Evolutionary conservation across 2,888 invertebrate species (phyloP).

Genomic region (Drosophila anceps): DNA sequence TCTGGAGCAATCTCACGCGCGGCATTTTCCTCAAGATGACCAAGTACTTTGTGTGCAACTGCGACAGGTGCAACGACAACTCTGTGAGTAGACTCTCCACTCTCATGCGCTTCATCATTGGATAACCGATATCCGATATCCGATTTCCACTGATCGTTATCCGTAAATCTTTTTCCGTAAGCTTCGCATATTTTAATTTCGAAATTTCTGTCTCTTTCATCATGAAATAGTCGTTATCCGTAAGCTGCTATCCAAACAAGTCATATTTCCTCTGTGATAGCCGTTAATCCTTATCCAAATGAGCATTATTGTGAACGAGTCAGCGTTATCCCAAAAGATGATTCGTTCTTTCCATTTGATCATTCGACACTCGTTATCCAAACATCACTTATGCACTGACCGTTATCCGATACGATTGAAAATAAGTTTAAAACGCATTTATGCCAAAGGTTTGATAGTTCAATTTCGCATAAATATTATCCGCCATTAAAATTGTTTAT

Average conservation of each 20-base stretch:
- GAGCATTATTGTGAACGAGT: neutral
- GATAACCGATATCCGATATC: neutral
- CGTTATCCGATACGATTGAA: neutral
- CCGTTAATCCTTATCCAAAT: neutral
- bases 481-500: neutral
- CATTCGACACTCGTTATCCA: neutral
- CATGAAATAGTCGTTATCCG: neutral
- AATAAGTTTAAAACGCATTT: neutral
- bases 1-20: conserved; percentile 90
- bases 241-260: neutral
- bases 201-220: neutral
- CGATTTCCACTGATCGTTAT: neutral
- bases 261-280: neutral
- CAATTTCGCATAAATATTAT: neutral
- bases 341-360: neutral
- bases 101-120: neutral
- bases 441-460: neutral
- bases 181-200: neutral
- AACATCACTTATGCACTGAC: neutral
- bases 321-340: neutral
- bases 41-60: conserved; percentile 90
- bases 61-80: conserved; percentile 89
- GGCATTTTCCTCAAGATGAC: conserved; percentile 88
- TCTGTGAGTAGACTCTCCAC: conserved; percentile 86
- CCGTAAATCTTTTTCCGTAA: neutral